Evolutionary conservation across 37 sponge, comb jelly and placozoan species (phyloP), one percentile per base, ranked within the genome.

Genomic region (Crambe crambe): DNA sequence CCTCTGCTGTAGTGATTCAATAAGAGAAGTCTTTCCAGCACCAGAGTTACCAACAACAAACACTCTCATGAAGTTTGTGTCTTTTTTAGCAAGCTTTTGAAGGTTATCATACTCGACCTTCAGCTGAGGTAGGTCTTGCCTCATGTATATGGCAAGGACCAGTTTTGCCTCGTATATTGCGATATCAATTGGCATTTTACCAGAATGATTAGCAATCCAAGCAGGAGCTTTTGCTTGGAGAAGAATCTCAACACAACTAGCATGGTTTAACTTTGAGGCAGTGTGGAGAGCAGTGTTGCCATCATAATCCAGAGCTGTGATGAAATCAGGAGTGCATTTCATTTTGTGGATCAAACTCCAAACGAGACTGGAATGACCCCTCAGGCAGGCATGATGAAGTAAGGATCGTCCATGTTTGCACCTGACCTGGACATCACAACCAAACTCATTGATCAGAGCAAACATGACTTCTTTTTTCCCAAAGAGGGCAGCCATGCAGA

Each of bases 21-120:
- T 61, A 1, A 87, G 81, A 21, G 87, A 74, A 61, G 81, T 87
- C 76, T 87, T 87, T 12, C 87, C 87, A 75, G 73, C 42, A 2
- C n/a, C 31, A 21, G 81, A 64, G 58, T 87, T 56, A 18, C 87
- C 87, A 17, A 87, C 51, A 25, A 80, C 76, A 73, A 79, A 54
- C 0, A 80, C 35, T 34, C 72, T 42, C 9, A 35, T 68, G 0
- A 66, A 26, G 25, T 29, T 27, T 65, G 64, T 22, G n/a, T 0
- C 29, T 42, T 64, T 63, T 23, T 38, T 42, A 25, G 58, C 18
- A 15, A 27, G 8, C 3, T 43, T 9, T 56, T 56, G 74, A 18
- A 73, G 27, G 18, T 4, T 31, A 31, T 26, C 4, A 56, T 73
- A 73, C 20, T 73, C 57, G 1, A 23, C 4, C 27, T 71, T 29